Conservation (phyloP, 1,140 invertebrate genomes). For the Apis florea region DNA sequence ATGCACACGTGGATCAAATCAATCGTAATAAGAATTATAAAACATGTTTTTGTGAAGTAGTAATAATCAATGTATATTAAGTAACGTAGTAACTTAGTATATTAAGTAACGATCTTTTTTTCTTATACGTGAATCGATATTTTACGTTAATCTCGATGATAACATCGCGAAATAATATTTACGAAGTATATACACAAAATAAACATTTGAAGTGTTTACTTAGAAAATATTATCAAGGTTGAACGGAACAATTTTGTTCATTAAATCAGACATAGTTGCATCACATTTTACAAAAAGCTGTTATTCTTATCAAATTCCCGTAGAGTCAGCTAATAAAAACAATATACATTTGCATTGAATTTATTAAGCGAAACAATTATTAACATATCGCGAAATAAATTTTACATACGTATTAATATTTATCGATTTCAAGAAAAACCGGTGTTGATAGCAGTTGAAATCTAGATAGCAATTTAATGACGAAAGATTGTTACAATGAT, state of each 20-base stretch:
- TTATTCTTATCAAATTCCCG: not conserved
- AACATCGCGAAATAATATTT: too few species aligned
- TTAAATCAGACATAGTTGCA: too few species aligned
- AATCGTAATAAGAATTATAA: not conserved
- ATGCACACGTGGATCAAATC: too few species aligned
- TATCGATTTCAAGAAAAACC: not conserved
- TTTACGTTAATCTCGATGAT: too few species aligned
- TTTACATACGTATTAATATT: not conserved
- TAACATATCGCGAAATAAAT: not conserved
- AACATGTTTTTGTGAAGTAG: not conserved
- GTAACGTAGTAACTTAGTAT: too few species aligned
- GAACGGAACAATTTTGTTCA: not conserved
- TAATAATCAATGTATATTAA: too few species aligned
- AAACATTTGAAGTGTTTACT: too few species aligned
- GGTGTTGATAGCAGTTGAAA: not conserved
- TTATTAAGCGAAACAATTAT: not conserved
- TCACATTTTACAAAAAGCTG: not conserved
- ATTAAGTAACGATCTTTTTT: too few species aligned
- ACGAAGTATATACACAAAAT: too few species aligned
- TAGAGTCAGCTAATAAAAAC: not conserved
- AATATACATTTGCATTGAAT: not conserved
- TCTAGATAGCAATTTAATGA: constrained; percentile 20
- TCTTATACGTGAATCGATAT: too few species aligned
- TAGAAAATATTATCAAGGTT: not conserved
- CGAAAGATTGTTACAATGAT: not conserved